Percentiles rank a stretch among this genome's conserved stretches.
Conservation (phyloP, 2,113 vertebrate species). For the Tachuris rubrigastra region DNA sequence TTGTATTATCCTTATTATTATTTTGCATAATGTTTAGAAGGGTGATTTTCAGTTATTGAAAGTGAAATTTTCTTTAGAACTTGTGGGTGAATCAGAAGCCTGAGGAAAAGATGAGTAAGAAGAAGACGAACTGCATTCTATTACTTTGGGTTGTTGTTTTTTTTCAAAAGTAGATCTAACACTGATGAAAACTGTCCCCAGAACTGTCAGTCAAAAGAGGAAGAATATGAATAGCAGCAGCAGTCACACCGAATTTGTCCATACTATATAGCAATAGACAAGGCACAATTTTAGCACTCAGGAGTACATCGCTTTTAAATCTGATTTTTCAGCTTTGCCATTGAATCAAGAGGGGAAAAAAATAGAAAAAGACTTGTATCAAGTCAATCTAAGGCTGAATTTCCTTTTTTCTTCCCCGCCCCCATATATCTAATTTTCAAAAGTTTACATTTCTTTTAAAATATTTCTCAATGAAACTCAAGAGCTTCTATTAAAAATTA, state of each 20-base stretch:
- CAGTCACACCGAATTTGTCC: neutral
- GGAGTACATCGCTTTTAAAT: neutral
- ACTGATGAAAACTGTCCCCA: neutral
- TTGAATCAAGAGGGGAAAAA: neutral
- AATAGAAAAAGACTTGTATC: neutral
- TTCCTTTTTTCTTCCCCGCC: neutral
- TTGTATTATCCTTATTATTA: neutral
- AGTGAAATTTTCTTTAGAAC: neutral
- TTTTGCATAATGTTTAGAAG: neutral
- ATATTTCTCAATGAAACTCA: neutral
- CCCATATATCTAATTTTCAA: neutral
- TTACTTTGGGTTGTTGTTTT: neutral
- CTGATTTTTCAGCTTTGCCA: neutral
- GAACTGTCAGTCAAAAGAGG: neutral
- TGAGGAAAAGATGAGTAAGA: neutral
- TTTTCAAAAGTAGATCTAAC: neutral
- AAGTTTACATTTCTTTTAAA: neutral
- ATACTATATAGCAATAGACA: neutral
- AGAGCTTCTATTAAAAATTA: neutral
- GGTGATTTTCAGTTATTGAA: neutral
- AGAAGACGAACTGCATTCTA: neutral
- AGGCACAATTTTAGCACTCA: neutral
- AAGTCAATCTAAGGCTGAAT: neutral
- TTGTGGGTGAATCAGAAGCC: neutral
- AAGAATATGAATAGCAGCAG: neutral